These are phyloP conservation scores for Festucalex cinctus DNA, from an alignment of 2,113 vertebrate species.

Conservation along the genomic window DNA sequence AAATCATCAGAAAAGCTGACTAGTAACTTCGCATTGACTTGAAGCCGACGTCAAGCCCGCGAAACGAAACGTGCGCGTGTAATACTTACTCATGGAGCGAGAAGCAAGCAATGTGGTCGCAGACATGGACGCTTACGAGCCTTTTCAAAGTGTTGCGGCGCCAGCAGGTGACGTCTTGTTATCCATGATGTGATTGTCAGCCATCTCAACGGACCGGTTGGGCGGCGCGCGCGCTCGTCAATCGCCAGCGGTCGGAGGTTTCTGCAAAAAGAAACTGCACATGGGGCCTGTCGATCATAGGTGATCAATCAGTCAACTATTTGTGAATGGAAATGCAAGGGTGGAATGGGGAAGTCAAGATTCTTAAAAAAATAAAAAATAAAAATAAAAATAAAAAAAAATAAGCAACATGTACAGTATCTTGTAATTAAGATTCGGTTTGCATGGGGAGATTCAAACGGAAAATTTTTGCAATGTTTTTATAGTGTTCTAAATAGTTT, in stretches of 20 bases:
- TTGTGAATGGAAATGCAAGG: not conserved
- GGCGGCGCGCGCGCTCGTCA: not conserved
- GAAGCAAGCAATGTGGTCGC: not conserved
- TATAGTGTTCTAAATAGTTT: too few relatives aligned
- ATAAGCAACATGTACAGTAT: too few relatives aligned
- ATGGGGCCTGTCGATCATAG: not conserved
- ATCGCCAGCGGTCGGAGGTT: not conserved
- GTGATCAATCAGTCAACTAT: not conserved
- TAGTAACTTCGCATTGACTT: too few relatives aligned
- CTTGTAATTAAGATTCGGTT: too few relatives aligned
- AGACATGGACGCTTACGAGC: not conserved
- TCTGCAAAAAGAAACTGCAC: not conserved
- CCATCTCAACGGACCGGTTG: conserved; percentile 52
- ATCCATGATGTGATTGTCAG: not conserved
- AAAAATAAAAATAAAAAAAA: too few relatives aligned
- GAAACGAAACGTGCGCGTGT: not conserved
- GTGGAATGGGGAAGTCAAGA: not conserved
- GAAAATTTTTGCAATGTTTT: too few relatives aligned
- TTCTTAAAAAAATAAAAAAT: not conserved
- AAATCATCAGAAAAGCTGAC: not conserved
- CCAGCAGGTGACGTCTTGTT: not conserved
- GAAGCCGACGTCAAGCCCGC: not conserved
- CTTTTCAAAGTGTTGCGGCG: conserved; percentile 9
- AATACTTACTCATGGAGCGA: conserved; percentile 28
- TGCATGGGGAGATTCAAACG: too few relatives aligned